phyloP scores from a whole-genome alignment of 2,113 vertebrate genomes.

The Austrofundulus limnaeus region DNA sequence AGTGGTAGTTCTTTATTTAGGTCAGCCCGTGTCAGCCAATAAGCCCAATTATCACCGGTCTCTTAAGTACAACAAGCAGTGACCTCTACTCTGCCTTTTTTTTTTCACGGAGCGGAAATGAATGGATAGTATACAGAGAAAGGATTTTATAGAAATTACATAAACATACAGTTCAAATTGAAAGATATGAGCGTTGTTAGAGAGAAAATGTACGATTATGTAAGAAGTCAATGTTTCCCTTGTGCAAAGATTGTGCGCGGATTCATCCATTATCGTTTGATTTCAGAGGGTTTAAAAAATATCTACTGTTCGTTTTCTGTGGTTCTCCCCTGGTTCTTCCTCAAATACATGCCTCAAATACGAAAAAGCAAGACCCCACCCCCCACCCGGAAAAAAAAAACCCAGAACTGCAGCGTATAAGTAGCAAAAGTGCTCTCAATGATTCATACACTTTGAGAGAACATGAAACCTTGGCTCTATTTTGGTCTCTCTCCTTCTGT shows the following conservation, averaged over 20 bases:
- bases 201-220: constrained; percentile 1
- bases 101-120: constrained; percentile 28
- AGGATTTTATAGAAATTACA: constrained; percentile 3
- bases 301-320: constrained; percentile 34
- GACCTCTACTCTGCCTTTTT: constrained; percentile 53
- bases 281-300: constrained; percentile 28
- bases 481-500: constrained; percentile 59
- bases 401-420: constrained; percentile 59
- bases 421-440: constrained; percentile 70
- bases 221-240: constrained; percentile 22
- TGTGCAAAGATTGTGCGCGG: constrained; percentile 11
- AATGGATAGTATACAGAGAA: constrained; percentile 2
- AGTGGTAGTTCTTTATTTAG: constrained; percentile 66
- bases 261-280: constrained; percentile 17
- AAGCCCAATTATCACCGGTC: constrained; percentile 73
- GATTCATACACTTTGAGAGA: constrained; percentile 76
- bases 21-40: constrained; percentile 75
- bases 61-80: constrained; percentile 60
- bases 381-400: not conserved
- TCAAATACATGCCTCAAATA: constrained; percentile 23
- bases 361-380: constrained; percentile 26
- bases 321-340: constrained; percentile 27
- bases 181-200: constrained; percentile 6
- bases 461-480: constrained; percentile 77
- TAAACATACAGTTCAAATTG: constrained; percentile 23